Conservation (phyloP, 2,113 vertebrate species). For the Tyto alba region DNA sequence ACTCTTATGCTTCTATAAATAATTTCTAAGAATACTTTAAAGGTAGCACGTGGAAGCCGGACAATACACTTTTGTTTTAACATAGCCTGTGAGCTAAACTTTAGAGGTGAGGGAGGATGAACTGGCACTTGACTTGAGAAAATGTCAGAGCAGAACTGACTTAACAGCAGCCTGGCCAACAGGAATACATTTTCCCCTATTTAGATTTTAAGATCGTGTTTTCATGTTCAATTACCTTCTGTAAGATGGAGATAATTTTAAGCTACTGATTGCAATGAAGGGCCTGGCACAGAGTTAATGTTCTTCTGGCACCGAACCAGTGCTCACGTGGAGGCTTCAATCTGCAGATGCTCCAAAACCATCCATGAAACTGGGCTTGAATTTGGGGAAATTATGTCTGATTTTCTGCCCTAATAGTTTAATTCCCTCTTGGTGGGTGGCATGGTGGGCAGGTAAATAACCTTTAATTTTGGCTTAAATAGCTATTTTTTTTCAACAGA, state of each 20-base stretch:
- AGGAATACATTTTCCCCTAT: rapidly evolving
- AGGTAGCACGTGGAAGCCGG: not conserved
- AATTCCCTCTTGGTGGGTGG: not conserved
- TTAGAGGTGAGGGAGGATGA: not conserved
- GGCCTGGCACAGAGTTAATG: not conserved
- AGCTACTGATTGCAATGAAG: not conserved
- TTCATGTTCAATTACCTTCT: not conserved
- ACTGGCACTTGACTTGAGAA: not conserved
- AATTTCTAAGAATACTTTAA: not conserved
- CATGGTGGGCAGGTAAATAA: not conserved
- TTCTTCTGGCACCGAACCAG: not conserved
- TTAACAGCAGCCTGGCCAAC: not conserved
- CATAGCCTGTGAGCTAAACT: not conserved
- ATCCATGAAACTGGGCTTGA: not conserved
- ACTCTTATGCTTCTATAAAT: not conserved
- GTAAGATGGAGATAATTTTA: not conserved
- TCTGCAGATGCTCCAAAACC: not conserved
- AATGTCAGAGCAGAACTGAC: not conserved
- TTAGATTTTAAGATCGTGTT: not conserved
- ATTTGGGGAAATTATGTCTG: not conserved
- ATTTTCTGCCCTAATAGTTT: not conserved
- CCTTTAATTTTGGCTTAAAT: not conserved
- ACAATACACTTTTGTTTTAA: rapidly evolving
- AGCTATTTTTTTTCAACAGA: not conserved
- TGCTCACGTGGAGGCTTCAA: not conserved